Evolutionary conservation across 2,888 invertebrate species (phyloP), one percentile per base, ranked within the genome.

Genomic region (Aphelenchoides bicaudatus): DNA sequence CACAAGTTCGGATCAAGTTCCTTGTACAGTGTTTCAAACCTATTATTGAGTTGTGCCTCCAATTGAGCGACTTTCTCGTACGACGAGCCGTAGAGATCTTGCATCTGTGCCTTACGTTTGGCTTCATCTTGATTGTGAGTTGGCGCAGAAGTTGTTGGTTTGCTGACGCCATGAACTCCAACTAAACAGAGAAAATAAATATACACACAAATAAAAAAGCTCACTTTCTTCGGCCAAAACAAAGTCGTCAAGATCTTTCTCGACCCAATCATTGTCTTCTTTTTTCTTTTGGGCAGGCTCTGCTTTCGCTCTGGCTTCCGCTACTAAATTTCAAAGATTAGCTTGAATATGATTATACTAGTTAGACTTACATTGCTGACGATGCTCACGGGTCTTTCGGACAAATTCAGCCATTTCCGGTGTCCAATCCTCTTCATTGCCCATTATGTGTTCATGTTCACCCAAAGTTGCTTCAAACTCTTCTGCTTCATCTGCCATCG

Each of bases 291-390:
- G 10, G 34, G 34, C 34, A 10, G 34, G 10, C 34, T 34, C 34
- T n/a, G 10, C n/a, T n/a, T 10, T 10, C 34, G 34, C 10, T 34
- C n/a, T 34, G 34, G 34, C 34, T 10, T 34, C 34, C 34, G 34
- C 43, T 8, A 43, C 43, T 34, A n/a, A 10, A 34, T 10, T n/a
- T 13, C 2, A 16, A 16, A 39, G 13, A n/a, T 37, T 52, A 19
- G 16, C 31, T 55, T 53, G 10, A 25, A 1, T 25, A 16, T 28
- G 2, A 28, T 0, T 19, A 8, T 3, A 53, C 23, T 16, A 56
- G 3, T 56, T 0, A 30, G 23, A 13, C 62, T 63, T 63, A 62
- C 62, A 29, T 66, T 65, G 39, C 46, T 65, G 21, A 8, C 61
- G 39, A 43, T 62, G 62, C 23, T 66, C 62, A 58, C 39, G 28